Percentiles rank a stretch among this genome's conserved stretches.
These are phyloP conservation scores for Brachionus paranguensis DNA, from an alignment of 1,140 invertebrate species.

Conservation along the genomic window DNA sequence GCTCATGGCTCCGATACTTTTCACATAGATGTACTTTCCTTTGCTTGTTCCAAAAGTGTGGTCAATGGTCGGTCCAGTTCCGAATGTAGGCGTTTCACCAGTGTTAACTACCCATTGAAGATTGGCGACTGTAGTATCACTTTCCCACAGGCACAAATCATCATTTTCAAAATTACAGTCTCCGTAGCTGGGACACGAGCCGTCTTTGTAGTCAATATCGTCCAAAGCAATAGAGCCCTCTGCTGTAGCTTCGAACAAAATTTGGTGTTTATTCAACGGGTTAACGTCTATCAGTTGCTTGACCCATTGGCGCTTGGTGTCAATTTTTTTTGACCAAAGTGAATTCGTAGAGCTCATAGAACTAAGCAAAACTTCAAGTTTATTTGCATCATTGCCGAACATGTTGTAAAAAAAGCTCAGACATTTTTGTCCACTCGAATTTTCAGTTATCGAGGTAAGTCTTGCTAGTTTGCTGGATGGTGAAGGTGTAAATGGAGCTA, in stretches of 20 bases:
- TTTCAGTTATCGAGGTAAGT: background rate
- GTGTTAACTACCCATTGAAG: conserved; percentile 49
- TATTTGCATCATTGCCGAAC: conserved; percentile 23
- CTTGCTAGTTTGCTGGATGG: conserved; percentile 17
- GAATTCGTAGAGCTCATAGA: background rate
- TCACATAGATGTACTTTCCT: conserved; percentile 53
- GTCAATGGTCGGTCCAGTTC: conserved; percentile 60
- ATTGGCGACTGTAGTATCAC: conserved; percentile 42
- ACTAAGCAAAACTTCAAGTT: background rate
- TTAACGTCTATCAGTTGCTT: background rate
- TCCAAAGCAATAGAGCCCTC: conserved; percentile 42
- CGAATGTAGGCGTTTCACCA: conserved; percentile 44
- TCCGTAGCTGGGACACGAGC: conserved; percentile 41
- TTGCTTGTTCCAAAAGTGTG: conserved; percentile 53
- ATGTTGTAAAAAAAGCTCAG: conserved; percentile 41
- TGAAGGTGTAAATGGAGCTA: background rate
- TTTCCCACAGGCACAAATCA: conserved; percentile 59
- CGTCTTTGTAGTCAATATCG: conserved; percentile 42
- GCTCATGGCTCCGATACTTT: conserved; percentile 43
- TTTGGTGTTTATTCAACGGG: background rate
- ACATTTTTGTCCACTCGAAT: background rate
- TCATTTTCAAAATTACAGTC: conserved; percentile 50
- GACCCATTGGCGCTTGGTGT: background rate
- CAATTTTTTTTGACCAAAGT: background rate
- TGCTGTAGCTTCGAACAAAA: background rate